Percentiles rank a stretch among this genome's conserved stretches.
Conservation (phyloP, 2,113 vertebrate species). For the Tyrannus savana region DNA sequence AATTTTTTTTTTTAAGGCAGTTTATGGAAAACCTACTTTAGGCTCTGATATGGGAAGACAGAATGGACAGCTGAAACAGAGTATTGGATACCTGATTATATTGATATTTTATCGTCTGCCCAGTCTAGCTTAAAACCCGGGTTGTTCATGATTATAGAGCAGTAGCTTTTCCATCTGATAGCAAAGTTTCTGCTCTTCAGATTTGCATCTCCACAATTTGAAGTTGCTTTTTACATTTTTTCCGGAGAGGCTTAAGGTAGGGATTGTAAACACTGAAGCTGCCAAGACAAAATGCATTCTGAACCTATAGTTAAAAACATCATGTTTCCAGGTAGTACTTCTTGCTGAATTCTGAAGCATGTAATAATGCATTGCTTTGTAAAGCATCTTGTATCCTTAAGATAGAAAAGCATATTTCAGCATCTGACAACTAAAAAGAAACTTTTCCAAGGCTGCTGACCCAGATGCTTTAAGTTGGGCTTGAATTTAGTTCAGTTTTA, state of each 20-base stretch:
- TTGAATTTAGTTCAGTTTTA: constrained; percentile 63
- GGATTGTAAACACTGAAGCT: neutral
- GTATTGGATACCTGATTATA: neutral
- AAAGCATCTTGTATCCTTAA: constrained; percentile 10
- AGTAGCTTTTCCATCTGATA: neutral
- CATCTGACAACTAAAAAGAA: constrained; percentile 50
- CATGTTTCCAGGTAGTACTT: constrained; percentile 3
- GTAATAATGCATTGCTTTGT: neutral
- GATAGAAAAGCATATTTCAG: constrained; percentile 25
- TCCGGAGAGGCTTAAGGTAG: neutral
- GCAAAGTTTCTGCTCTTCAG: neutral
- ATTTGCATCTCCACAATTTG: neutral
- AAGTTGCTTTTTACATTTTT: neutral
- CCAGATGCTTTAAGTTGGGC: constrained; percentile 20
- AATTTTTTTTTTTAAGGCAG: neutral
- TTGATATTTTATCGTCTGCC: neutral
- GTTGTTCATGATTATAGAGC: neutral
- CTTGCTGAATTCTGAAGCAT: constrained; percentile 3
- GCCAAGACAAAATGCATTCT: neutral
- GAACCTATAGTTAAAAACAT: neutral
- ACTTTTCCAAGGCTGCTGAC: constrained; percentile 46
- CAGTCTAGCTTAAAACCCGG: neutral
- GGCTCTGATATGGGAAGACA: neutral
- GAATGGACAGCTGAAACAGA: neutral
- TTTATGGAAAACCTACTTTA: neutral